A percentile compares a stretch with the other conserved stretches of the same genome.
Conservation (phyloP, 2,113 vertebrate genomes). For the Arizona elegans region DNA sequence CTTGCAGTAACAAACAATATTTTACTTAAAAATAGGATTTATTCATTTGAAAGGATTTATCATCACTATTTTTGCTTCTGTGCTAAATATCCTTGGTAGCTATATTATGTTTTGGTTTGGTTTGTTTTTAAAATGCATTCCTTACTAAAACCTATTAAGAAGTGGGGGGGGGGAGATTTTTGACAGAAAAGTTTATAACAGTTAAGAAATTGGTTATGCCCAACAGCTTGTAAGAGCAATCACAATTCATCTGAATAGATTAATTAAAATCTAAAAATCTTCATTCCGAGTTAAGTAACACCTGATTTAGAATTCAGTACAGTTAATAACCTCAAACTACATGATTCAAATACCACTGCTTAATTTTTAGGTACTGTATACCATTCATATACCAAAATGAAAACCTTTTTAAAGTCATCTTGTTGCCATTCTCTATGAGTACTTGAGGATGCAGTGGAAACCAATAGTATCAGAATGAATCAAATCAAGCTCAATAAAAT, state of each 20-base stretch:
- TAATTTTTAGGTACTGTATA: neutral
- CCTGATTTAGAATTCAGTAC: too few species aligned
- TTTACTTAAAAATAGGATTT: constrained; percentile 14
- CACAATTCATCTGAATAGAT: neutral
- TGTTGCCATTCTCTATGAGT: neutral
- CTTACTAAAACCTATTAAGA: neutral
- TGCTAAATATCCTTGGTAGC: neutral
- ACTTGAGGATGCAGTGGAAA: neutral
- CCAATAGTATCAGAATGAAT: neutral
- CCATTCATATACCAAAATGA: neutral
- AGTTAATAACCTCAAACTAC: neutral
- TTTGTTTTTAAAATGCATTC: neutral
- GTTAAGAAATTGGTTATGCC: neutral
- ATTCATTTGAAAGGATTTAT: neutral
- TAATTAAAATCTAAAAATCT: neutral
- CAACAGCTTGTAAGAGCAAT: neutral
- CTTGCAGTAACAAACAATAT: neutral
- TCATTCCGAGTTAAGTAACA: neutral
- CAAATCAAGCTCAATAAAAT: neutral
- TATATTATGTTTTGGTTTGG: neutral
- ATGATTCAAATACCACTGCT: neutral
- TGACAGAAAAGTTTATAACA: neutral
- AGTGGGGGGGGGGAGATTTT: neutral
- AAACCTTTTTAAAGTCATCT: neutral
- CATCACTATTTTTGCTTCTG: neutral